Evolutionary conservation across 2,113 vertebrate genomes (phyloP), one percentile per base, ranked within the genome.

Genomic region (Poeciliopsis occidentalis): DNA sequence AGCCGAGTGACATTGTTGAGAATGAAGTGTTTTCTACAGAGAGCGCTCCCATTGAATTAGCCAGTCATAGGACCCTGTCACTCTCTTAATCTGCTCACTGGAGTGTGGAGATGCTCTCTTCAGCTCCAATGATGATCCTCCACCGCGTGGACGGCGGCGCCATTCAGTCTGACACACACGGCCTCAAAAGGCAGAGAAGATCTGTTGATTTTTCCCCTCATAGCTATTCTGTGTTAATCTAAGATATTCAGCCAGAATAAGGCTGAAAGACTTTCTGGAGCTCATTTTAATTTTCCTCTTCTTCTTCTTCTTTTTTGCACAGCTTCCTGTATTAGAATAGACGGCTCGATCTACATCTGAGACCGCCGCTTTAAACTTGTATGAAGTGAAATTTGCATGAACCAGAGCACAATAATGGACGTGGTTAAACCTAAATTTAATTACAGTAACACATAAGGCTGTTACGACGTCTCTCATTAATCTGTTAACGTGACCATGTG

Each of bases 51-150:
- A 89, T 89, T 93, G 89, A 93, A 92, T 92, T 91, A 91, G 78
- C 71, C 83, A 88, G 90, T 89, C 90, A 89, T 80, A 92, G 93
- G 88, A 91, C 84, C 85, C 86, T 88, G 90, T 90, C 89, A 89
- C 82, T 88, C 84, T 91, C 83, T 86, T 91, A 90, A 92, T 93
- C 91, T 91, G 88, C 60, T 77, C 92, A 90, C 84, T 93, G 87
- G 78, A 92, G 90, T 90, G 87, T 85, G 83, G 84, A 90, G 85
- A 81, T 83, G 57, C 82, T 88, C 85, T 92, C 88, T 89, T 87
- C 85, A 93, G 90, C 79, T 77, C 74, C 88, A 82, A 84, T 88
- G 81, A 87, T 90, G 86, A 90, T 88, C 88, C 89, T 88, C 84
- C 84, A 75, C 71, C 76, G 68, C 71, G 83, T 76, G 86, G 89